Base-by-base conservation (phyloP, 2,797 vertebrate species). In the Halcyon smyrnensis region DNA sequence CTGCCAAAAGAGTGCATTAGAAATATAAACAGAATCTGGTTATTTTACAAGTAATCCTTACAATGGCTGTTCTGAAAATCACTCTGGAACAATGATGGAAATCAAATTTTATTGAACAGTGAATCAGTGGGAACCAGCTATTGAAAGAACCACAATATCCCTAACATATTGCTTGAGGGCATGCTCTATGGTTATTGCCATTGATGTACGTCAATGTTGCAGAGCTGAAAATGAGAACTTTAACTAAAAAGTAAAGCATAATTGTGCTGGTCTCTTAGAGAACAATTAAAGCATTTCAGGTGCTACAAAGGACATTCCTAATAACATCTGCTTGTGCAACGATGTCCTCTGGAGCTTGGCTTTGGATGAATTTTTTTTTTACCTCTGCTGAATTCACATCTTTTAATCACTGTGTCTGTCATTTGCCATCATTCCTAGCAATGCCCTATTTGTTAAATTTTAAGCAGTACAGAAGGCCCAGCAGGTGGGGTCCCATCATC, bases 181-280 rank as follows among this genome's bases (percentile, higher is more conserved):
- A 30, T 15, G 30, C 27, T 39, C 7, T 54, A 24, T 8, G 27
- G 14, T 20, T 59, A 9, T 46, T 73, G 5, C 7, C n/a, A 39
- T 48, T 48, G 14, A 21, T 28, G 4, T 9, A 8, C 50, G 45
- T 25, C 4, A 5, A 0, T 30, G 10, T 25, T 28, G 3, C 11
- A 68, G 21, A 68, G 10, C 10, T 54, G 36, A 82, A 88, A 80
- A 73, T 7, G 8, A 77, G 12, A 86, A 43, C 5, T 64, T 63
- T 5, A 37, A 12, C 12, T 67, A 15, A 50, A 68, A 68, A 32
- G 2, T 39, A 63, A 65, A 59, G 12, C 28, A 24, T 24, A 67
- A 12, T 15, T 80, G 5, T 39, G 9, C 3, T 69, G 48, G 4
- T 34, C 6, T 46, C 12, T 64, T 81, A 39, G 18, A 71, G 9